Evolutionary conservation across 2,113 vertebrate genomes (phyloP).

Genomic region (Tympanuchus pallidicinctus): DNA sequence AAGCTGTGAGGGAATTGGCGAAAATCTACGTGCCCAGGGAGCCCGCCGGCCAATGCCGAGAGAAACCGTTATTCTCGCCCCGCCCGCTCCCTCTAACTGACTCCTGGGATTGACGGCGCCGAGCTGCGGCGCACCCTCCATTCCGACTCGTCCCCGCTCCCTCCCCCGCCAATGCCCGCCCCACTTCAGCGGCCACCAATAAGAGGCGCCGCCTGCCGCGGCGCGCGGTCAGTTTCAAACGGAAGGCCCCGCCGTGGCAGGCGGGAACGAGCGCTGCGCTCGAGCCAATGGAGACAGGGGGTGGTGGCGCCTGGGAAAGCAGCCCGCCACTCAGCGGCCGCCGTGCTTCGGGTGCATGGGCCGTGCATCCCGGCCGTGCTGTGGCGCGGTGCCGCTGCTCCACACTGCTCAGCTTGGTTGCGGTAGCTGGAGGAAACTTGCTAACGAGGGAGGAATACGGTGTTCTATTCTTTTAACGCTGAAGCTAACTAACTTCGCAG

Average conservation of each 20-base stretch:
- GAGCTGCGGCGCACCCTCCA: accelerated
- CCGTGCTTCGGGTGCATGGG: too few relatives aligned
- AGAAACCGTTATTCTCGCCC: accelerated
- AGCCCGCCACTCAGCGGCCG: too few relatives aligned
- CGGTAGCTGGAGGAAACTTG: too few relatives aligned
- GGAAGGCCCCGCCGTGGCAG: neutral
- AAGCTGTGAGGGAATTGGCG: neutral
- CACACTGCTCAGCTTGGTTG: too few relatives aligned
- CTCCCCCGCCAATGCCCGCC: neutral
- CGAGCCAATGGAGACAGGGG: too few relatives aligned
- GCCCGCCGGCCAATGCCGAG: accelerated
- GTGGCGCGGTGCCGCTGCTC: too few relatives aligned
- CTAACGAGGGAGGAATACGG: neutral
- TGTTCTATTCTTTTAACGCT: neutral
- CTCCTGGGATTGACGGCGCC: neutral
- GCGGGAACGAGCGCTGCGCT: too few relatives aligned
- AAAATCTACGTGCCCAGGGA: accelerated
- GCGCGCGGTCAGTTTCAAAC: neutral
- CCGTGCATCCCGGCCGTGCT: too few relatives aligned
- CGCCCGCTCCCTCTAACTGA: accelerated
- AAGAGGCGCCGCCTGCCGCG: accelerated
- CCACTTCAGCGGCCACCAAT: neutral
- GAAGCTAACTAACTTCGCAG: neutral
- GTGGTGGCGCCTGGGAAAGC: neutral
- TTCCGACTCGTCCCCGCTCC: too few relatives aligned